Conservation (phyloP, 2,113 vertebrate genomes). For the Onychostruthus taczanowskii region DNA sequence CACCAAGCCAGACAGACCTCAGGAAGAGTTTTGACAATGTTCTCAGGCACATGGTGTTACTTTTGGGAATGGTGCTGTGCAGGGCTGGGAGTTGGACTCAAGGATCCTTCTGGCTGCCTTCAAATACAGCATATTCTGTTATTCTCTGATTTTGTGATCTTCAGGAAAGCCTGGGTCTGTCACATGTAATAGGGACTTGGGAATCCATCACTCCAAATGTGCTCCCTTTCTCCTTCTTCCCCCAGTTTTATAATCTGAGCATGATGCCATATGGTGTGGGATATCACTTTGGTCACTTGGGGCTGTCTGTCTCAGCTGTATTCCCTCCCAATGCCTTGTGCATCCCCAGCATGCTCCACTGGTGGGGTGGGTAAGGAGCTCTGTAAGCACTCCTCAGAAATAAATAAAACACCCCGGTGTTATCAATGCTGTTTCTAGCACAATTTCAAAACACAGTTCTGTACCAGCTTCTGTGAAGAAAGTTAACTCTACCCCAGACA, state of each 20-base stretch:
- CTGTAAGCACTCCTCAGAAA: not conserved
- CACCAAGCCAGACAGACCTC: not conserved
- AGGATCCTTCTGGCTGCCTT: not conserved
- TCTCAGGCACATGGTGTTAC: not conserved
- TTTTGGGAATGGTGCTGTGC: not conserved
- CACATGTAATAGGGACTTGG: not conserved
- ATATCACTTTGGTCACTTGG: not conserved
- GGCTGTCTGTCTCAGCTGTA: not conserved
- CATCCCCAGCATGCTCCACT: rapidly evolving
- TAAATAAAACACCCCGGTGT: not conserved
- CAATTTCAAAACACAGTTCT: not conserved
- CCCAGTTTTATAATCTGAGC: not conserved
- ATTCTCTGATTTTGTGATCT: not conserved
- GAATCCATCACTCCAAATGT: not conserved
- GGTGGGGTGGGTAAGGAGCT: not conserved
- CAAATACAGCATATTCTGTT: not conserved
- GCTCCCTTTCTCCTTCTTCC: not conserved
- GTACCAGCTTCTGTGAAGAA: not conserved
- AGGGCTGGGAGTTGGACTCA: rapidly evolving
- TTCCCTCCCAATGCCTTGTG: not conserved
- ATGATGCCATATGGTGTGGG: not conserved
- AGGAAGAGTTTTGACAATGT: not conserved
- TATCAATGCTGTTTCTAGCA: not conserved
- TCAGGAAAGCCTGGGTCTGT: not conserved
- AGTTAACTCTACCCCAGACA: not conserved